Percentiles rank a stretch among this genome's conserved stretches.
phyloP scores from a whole-genome alignment of 2,797 vertebrate species.

The Epinephelus awoara region DNA sequence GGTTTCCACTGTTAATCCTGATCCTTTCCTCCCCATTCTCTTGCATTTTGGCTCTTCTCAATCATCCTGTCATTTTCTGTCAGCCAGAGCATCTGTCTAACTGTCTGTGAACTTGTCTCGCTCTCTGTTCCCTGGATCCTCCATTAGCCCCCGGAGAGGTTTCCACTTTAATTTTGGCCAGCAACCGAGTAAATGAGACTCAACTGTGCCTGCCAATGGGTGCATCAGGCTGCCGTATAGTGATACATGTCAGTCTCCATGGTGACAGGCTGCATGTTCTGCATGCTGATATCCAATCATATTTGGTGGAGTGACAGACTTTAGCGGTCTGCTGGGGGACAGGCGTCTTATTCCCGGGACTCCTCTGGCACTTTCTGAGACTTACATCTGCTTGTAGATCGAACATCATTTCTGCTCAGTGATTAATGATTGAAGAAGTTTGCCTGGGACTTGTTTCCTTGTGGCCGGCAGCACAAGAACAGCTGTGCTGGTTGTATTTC shows the following conservation, averaged over 20 bases:
- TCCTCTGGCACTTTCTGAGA: neutral
- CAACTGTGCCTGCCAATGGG: slow-evolving; percentile 46
- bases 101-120: slow-evolving; percentile 25
- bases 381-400: neutral
- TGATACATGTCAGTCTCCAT: slow-evolving; percentile 77
- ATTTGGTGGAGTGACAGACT: slow-evolving; percentile 1
- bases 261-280: slow-evolving; percentile 65
- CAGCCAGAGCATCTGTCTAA: slow-evolving; percentile 43
- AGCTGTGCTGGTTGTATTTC: neutral
- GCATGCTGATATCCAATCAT: slow-evolving; percentile 56
- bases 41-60: slow-evolving; percentile 42
- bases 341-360: neutral
- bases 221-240: slow-evolving; percentile 22
- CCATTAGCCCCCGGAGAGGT: slow-evolving; percentile 43
- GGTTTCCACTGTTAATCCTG: slow-evolving; percentile 35
- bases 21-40: slow-evolving; percentile 36
- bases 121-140: slow-evolving; percentile 36
- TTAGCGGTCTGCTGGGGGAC: slow-evolving; percentile 13
- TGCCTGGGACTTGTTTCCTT: neutral
- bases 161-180: slow-evolving; percentile 64
- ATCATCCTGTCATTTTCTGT: slow-evolving; percentile 60
- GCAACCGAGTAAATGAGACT: slow-evolving; percentile 37
- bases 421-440: slow-evolving; percentile 2
- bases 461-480: neutral
- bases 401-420: neutral